Conservation (phyloP, 1,140 invertebrate species). For the Oreohelix idahoensis region DNA sequence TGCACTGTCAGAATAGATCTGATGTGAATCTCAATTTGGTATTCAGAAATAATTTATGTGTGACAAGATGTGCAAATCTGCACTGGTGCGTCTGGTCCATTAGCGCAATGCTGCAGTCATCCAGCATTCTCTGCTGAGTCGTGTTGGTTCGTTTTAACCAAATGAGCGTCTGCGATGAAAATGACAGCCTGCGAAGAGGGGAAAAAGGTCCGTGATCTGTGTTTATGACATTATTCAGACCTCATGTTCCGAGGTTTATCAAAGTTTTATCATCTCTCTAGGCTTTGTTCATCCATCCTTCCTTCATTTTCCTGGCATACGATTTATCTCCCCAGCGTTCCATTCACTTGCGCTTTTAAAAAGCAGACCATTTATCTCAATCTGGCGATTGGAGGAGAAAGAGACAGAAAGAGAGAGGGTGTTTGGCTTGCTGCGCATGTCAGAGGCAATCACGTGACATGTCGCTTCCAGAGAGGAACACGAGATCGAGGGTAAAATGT, state of each 20-base stretch:
- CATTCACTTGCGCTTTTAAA: not conserved
- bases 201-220: not conserved
- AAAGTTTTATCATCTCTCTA: not conserved
- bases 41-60: not conserved
- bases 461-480: not conserved
- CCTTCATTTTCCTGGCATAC: not conserved
- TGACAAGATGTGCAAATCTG: not conserved
- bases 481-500: not conserved
- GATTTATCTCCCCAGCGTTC: not conserved
- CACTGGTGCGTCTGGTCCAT: not conserved
- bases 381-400: not conserved
- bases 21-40: not conserved
- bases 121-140: not conserved
- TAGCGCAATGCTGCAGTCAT: not conserved
- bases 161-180: not conserved
- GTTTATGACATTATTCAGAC: not conserved
- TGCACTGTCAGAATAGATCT: not conserved
- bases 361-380: constrained; percentile 1
- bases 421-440: constrained; percentile 6
- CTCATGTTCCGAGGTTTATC: not conserved
- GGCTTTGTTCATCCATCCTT: not conserved
- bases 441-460: constrained; percentile 5
- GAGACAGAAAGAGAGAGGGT: not conserved
- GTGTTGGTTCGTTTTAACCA: not conserved
- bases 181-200: not conserved